phyloP scores from a whole-genome alignment of 2,797 vertebrate genomes.

The Sebastes oblongus region DNA sequence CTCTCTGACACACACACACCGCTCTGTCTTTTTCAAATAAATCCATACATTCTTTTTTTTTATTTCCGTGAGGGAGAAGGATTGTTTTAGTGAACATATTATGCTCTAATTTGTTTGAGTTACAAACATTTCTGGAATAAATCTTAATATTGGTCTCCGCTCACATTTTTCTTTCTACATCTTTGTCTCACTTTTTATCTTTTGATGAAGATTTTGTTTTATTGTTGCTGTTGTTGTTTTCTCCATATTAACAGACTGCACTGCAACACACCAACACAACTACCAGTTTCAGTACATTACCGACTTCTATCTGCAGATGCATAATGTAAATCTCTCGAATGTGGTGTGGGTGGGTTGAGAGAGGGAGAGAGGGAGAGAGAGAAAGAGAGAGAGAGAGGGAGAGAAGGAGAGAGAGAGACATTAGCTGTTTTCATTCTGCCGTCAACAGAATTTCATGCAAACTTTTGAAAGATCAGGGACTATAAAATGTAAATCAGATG shows the following conservation, averaged over 20 bases:
- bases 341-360: constrained; percentile 9
- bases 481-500: constrained; percentile 26
- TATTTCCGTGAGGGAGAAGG: not conserved
- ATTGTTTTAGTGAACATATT: not conserved
- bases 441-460: constrained; percentile 49
- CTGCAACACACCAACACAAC: not conserved
- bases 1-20: not conserved
- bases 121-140: not conserved
- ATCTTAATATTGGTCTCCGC: not conserved
- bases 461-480: constrained; percentile 36
- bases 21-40: not conserved
- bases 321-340: constrained; percentile 17
- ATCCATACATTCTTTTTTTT: not conserved
- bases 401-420: constrained; percentile 5
- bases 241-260: too few species aligned
- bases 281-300: not conserved
- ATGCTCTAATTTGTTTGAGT: not conserved
- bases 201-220: not conserved
- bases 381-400: not conserved
- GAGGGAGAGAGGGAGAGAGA: not conserved
- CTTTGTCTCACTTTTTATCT: not conserved
- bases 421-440: constrained; percentile 12
- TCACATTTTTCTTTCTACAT: not conserved
- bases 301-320: constrained; percentile 13
- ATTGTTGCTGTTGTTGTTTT: not conserved